Evolutionary conservation across 2,797 vertebrate species (phyloP), one percentile per base, ranked within the genome.

Genomic region (Siniperca obscura): DNA sequence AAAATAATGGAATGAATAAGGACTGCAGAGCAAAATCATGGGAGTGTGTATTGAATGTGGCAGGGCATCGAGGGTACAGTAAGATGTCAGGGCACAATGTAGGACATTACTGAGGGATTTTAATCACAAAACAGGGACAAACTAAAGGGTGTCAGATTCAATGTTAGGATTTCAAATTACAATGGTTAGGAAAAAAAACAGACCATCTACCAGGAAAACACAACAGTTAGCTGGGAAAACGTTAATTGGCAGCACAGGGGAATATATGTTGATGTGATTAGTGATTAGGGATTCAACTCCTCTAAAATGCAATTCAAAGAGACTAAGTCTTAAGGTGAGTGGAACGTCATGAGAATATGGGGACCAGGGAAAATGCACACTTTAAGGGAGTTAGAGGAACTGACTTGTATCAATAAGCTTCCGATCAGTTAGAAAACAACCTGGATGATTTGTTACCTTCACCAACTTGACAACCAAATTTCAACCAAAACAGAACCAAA

Each of bases 401-500:
- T 70, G 69, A 80, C 78, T 73, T 76, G 42, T 48, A 70, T 86
- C 62, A 81, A 68, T 74, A 74, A 62, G 57, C 48, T 27, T 72
- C 74, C 27, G n/a, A 67, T 83, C 36, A 44, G 62, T 86, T 81
- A 48, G 7, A 65, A 76, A 83, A 84, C 42, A 70, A 76, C 53
- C 36, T 64, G 57, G 69, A 76, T 34, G 16, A 78, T 83, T 80
- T 76, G 76, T 78, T 44, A 89, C 85, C 80, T 85, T 89, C 80
- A 88, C 80, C 89, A 88, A 87, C 90, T 83, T 87, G 70, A 89
- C 87, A 90, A 89, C 88, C 81, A 89, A 85, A 83, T 83, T 83
- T 77, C 44, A 90, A 93, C 86, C 86, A 91, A 91, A 92, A 91
- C 62, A 90, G 71, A 93, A 92, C 91, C 88, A 93, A 91, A 93